Percentiles rank a stretch among this genome's conserved stretches.
Conservation (phyloP, 1,140 invertebrate species). For the Fopius arisanus region DNA sequence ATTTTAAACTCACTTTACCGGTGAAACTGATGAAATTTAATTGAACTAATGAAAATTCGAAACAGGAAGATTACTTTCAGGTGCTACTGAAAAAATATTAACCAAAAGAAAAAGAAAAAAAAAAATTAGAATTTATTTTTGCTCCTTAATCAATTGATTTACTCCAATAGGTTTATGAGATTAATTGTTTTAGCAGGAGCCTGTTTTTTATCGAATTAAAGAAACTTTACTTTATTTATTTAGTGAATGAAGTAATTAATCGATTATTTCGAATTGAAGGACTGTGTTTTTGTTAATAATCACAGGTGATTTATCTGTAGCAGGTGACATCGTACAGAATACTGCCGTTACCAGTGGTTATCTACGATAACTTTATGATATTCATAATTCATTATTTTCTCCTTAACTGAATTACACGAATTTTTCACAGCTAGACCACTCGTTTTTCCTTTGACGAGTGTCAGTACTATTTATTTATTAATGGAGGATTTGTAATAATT, state of each 20-base stretch:
- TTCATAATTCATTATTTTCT: slow-evolving; percentile 20
- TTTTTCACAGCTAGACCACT: slow-evolving; percentile 43
- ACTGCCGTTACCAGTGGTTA: slow-evolving; percentile 61
- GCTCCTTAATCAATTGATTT: background rate
- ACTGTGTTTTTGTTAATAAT: slow-evolving; percentile 65
- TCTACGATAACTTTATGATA: slow-evolving; percentile 48
- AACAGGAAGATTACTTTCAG: slow-evolving; percentile 63
- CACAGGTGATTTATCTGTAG: slow-evolving; percentile 64
- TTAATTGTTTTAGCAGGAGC: background rate
- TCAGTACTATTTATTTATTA: background rate
- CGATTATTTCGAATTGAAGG: slow-evolving; percentile 19
- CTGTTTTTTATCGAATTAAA: background rate
- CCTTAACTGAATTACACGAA: slow-evolving; percentile 41
- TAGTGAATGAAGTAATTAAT: background rate
- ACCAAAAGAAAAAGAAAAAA: slow-evolving; percentile 40
- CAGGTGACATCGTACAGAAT: slow-evolving; percentile 63
- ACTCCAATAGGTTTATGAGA: slow-evolving; percentile 50
- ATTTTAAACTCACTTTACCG: background rate
- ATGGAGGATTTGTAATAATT: background rate
- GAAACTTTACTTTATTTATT: background rate
- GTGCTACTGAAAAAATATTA: slow-evolving; percentile 62
- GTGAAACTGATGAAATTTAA: slow-evolving; percentile 32
- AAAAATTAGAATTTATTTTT: background rate
- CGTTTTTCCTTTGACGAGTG: slow-evolving; percentile 28
- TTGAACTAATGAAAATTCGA: slow-evolving; percentile 37